These are phyloP conservation scores for Crotalus helleri DNA, from an alignment of 2,113 vertebrate genomes.

Conservation along the genomic window DNA sequence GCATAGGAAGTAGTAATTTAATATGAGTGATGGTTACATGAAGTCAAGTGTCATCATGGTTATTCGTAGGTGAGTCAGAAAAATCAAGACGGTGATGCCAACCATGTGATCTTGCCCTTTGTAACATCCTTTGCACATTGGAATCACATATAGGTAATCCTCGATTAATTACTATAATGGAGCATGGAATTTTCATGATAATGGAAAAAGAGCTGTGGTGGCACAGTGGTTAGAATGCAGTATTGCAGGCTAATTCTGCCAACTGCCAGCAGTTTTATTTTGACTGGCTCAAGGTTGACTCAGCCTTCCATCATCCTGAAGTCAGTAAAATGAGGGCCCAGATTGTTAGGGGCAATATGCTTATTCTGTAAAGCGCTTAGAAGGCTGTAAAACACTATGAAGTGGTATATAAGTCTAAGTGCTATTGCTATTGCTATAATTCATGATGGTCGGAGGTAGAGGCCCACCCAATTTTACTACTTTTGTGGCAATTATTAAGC, in stretches of 20 bases:
- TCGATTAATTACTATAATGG: neutral
- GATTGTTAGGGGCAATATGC: neutral
- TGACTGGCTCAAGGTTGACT: neutral
- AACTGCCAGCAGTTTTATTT: neutral
- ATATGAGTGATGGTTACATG: neutral
- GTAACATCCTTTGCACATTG: neutral
- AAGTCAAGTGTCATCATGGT: neutral
- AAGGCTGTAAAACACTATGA: neutral
- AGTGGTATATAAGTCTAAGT: too few species aligned
- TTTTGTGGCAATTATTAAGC: too few species aligned
- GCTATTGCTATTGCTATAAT: too few species aligned
- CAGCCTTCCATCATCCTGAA: neutral
- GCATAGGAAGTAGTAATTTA: neutral
- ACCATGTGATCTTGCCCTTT: neutral
- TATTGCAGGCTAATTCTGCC: neutral
- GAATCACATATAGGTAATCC: neutral
- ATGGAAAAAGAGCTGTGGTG: neutral
- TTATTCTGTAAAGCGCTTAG: neutral
- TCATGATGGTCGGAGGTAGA: too few species aligned
- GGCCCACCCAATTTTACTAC: too few species aligned
- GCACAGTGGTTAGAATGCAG: neutral
- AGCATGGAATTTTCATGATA: neutral
- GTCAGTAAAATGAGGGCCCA: neutral
- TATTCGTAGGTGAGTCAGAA: neutral
- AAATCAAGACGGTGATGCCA: neutral